Percentiles rank a stretch among this genome's conserved stretches.
phyloP scores from a whole-genome alignment of 2,888 invertebrate genomes.

The Copidosoma aretas region DNA sequence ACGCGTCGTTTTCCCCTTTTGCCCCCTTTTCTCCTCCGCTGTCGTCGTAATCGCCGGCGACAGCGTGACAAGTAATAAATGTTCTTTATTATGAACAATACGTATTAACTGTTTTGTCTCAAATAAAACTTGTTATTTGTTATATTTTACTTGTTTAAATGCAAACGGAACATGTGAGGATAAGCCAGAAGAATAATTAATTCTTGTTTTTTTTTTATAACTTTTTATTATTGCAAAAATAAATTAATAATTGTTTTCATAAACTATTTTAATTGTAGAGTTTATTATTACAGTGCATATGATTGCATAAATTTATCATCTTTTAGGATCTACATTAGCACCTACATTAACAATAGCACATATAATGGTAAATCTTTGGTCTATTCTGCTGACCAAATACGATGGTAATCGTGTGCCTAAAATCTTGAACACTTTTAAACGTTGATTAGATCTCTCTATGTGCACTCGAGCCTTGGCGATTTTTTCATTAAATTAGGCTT shows the following conservation, averaged over 20 bases:
- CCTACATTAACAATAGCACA: background rate
- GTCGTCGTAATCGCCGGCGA: too few species aligned
- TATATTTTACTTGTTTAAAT: conserved; percentile 7
- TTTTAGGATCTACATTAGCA: background rate
- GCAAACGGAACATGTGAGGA: background rate
- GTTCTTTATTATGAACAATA: too few species aligned
- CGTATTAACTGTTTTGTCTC: too few species aligned
- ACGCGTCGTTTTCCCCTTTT: too few species aligned
- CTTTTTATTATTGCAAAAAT: too few species aligned
- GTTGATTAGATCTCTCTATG: conserved; percentile 37
- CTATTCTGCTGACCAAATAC: background rate
- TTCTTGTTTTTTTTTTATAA: background rate
- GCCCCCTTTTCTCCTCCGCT: too few species aligned
- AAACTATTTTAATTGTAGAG: too few species aligned
- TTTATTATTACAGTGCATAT: background rate
- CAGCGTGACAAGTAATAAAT: too few species aligned
- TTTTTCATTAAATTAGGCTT: conserved; percentile 23
- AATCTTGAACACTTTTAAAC: conserved; percentile 27
- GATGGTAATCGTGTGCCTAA: conserved; percentile 6
- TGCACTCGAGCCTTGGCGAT: conserved; percentile 39
- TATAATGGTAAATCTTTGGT: background rate
- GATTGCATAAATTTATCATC: background rate
- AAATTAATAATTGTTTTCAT: too few species aligned
- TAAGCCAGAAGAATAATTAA: conserved; percentile 2
- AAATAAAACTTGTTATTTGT: too few species aligned